A percentile compares a stretch with the other conserved stretches of the same genome.
phyloP scores from a whole-genome alignment of 1,140 invertebrate species.

The Saccostrea echinata region DNA sequence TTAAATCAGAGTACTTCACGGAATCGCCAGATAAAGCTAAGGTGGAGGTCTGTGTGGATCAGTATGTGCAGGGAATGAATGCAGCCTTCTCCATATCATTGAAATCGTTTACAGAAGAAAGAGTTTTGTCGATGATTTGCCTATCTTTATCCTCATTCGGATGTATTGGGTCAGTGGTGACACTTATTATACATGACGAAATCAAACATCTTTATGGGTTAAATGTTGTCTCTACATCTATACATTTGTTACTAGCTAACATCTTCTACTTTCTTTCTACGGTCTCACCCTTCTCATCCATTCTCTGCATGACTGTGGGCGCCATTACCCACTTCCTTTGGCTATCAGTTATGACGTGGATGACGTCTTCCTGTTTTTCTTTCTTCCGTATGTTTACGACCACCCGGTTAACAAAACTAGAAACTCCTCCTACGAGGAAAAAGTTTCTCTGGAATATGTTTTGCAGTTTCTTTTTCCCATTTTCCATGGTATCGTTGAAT shows the following conservation, averaged over 20 bases:
- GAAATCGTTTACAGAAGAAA: constrained; percentile 1
- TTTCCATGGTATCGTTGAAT: not conserved
- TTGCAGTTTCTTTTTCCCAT: not conserved
- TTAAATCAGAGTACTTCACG: not conserved
- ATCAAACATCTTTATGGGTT: not conserved
- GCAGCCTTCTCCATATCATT: not conserved
- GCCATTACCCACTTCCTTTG: not conserved
- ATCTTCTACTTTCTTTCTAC: not conserved
- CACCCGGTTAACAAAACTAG: not conserved
- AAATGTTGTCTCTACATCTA: not conserved
- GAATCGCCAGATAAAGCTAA: not conserved
- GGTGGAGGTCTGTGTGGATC: not conserved
- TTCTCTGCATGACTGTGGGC: not conserved
- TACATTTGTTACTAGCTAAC: not conserved
- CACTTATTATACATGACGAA: not conserved
- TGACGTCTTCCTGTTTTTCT: not conserved
- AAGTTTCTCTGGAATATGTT: not conserved
- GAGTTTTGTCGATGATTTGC: not conserved
- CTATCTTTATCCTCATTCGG: not conserved
- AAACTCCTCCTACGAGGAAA: not conserved
- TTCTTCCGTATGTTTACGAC: not conserved
- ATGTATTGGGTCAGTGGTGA: not conserved
- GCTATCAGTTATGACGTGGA: not conserved
- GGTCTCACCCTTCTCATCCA: not conserved
- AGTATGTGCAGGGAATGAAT: not conserved